A percentile compares a stretch with the other conserved stretches of the same genome.
Conservation (phyloP, 2,797 vertebrate genomes). For the Columba guinea region DNA sequence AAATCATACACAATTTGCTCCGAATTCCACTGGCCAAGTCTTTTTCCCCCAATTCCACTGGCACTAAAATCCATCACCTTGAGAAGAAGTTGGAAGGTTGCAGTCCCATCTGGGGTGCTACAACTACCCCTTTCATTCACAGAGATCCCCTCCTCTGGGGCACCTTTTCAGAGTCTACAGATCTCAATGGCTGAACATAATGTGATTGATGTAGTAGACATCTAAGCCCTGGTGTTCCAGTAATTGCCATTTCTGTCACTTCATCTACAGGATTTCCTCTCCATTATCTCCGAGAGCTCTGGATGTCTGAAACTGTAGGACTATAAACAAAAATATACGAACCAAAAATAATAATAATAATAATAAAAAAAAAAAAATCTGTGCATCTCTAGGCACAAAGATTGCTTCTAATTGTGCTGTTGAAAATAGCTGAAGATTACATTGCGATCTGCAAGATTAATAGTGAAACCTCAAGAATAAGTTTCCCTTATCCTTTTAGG, state of each 20-base stretch:
- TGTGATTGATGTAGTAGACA: neutral
- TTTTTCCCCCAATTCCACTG: rapidly evolving
- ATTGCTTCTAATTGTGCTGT: neutral
- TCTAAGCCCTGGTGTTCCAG: neutral
- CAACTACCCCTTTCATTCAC: neutral
- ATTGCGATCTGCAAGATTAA: neutral
- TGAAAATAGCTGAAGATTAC: neutral
- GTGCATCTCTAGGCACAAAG: neutral
- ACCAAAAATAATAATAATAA: neutral
- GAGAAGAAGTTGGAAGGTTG: neutral
- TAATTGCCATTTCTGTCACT: neutral
- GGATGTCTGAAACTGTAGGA: neutral
- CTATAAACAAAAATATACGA: neutral
- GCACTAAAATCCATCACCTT: neutral
- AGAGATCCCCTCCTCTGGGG: neutral
- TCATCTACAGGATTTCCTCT: neutral
- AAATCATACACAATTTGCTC: neutral
- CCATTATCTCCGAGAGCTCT: neutral
- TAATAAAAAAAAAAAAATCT: too few species aligned
- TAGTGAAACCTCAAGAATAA: neutral
- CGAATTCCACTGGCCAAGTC: neutral
- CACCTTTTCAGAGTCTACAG: neutral
- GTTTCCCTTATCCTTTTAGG: neutral
- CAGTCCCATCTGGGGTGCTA: neutral
- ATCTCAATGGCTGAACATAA: neutral